These are phyloP conservation scores for Latrodectus elegans DNA, from an alignment of 2,888 invertebrate genomes.

Conservation along the genomic window DNA sequence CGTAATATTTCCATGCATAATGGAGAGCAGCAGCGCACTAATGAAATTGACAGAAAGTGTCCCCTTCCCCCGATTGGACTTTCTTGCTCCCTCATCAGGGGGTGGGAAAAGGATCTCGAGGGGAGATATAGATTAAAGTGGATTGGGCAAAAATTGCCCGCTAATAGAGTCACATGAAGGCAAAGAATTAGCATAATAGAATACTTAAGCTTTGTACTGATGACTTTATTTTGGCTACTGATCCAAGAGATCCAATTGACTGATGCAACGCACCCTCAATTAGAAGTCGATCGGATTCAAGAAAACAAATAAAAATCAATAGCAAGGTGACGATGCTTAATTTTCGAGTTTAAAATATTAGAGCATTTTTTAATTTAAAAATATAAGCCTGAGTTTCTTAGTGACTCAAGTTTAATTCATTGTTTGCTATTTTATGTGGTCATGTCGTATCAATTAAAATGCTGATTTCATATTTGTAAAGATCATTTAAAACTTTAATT, in stretches of 20 bases:
- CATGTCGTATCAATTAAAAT: too few relatives aligned
- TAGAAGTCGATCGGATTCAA: background rate
- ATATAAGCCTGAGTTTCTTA: too few relatives aligned
- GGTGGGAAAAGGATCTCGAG: constrained; percentile 20
- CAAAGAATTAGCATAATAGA: constrained; percentile 63
- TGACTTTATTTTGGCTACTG: constrained; percentile 40
- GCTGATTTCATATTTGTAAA: too few relatives aligned
- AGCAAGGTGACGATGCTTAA: too few relatives aligned
- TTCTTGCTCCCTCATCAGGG: constrained; percentile 53
- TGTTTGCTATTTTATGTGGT: too few relatives aligned
- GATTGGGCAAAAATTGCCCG: constrained; percentile 64
- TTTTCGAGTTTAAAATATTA: too few relatives aligned
- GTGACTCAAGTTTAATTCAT: too few relatives aligned
- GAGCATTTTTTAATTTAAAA: too few relatives aligned
- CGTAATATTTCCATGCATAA: constrained; percentile 67
- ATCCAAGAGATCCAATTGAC: constrained; percentile 9
- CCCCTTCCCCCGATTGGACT: constrained; percentile 30
- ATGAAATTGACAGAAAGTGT: constrained; percentile 69
- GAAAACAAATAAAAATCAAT: too few relatives aligned
- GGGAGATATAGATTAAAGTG: constrained; percentile 58
- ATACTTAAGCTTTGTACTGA: constrained; percentile 48
- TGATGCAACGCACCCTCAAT: background rate
- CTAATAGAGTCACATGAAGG: constrained; percentile 64
- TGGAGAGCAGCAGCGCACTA: constrained; percentile 47
- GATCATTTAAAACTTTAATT: too few relatives aligned